Percentiles rank a stretch among this genome's conserved stretches.
These are phyloP conservation scores for Margarornis squamiger DNA, from an alignment of 2,797 vertebrate genomes.

Conservation along the genomic window DNA sequence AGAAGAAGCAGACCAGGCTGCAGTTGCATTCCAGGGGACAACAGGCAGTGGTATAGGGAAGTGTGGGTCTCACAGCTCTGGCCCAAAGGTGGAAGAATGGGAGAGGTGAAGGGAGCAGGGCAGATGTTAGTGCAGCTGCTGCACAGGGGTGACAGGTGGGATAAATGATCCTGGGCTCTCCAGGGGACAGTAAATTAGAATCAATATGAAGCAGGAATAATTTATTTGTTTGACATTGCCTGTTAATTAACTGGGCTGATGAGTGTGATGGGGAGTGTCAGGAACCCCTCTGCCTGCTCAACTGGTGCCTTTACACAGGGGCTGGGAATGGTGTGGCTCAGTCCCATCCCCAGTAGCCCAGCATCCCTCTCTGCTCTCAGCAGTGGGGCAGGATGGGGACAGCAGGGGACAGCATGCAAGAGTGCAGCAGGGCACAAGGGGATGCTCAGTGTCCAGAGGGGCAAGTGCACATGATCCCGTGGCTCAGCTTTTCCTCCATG, in stretches of 20 bases:
- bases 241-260: slow-evolving; percentile 69
- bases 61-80: rapidly evolving
- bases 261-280: slow-evolving; percentile 1
- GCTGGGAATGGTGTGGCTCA: background rate
- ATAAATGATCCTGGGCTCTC: slow-evolving; percentile 39
- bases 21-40: background rate
- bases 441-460: rapidly evolving
- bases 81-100: background rate
- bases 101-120: slow-evolving; percentile 10
- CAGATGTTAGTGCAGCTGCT: slow-evolving; percentile 60
- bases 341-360: rapidly evolving
- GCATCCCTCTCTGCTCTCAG: rapidly evolving
- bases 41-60: background rate
- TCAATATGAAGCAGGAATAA: slow-evolving; percentile 69
- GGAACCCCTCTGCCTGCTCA: background rate
- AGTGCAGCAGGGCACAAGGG: rapidly evolving
- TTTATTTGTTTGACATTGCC: slow-evolving; percentile 67
- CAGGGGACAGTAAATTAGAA: slow-evolving; percentile 66
- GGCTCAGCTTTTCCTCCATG: background rate
- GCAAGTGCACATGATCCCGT: rapidly evolving
- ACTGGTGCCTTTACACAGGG: background rate
- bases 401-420: rapidly evolving
- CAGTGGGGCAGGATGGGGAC: background rate
- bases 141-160: slow-evolving; percentile 51
- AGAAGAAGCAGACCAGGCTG: background rate